Percentiles rank a stretch among this genome's conserved stretches.
Evolutionary conservation across 2,888 invertebrate genomes (phyloP).

Genomic region (Coenonympha glycerion): DNA sequence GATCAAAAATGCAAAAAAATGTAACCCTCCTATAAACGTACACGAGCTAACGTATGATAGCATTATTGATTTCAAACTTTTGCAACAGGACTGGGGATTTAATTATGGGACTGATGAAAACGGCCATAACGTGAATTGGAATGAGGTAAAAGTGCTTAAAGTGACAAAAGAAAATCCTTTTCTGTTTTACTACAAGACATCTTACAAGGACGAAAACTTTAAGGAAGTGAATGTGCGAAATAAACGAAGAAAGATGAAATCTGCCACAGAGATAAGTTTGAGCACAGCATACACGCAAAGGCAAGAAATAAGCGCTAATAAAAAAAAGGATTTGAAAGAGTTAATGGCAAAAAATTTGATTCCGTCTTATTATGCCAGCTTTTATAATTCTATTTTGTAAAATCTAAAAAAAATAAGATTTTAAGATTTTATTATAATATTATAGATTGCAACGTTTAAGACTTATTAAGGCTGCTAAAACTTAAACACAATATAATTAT

Average conservation of each 20-base stretch:
- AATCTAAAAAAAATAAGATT: too few species aligned
- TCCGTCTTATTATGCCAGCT: conserved; percentile 2
- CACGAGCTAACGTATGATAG: conserved; percentile 14
- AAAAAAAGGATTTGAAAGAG: conserved; percentile 3
- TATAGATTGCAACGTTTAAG: too few species aligned
- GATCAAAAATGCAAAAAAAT: conserved; percentile 19
- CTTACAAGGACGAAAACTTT: neutral
- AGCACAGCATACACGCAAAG: neutral
- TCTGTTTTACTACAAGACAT: neutral
- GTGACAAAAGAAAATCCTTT: neutral
- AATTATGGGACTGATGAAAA: conserved; percentile 26
- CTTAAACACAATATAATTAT: too few species aligned
- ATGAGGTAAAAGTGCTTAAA: neutral
- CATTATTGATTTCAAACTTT: conserved; percentile 12
- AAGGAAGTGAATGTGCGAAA: neutral
- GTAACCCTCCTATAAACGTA: conserved; percentile 14
- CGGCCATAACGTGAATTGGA: conserved; percentile 1
- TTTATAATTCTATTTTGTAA: conserved; percentile 7
- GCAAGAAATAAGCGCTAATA: neutral
- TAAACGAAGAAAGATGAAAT: neutral
- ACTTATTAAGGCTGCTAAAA: too few species aligned
- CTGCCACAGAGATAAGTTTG: neutral
- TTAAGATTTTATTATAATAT: too few species aligned
- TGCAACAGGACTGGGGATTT: conserved; percentile 30
- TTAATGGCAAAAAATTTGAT: neutral